Percentiles rank a stretch among this genome's conserved stretches.
These are phyloP conservation scores for Tromatobia lineatoria DNA, from an alignment of 2,888 invertebrate genomes.

Conservation along the genomic window DNA sequence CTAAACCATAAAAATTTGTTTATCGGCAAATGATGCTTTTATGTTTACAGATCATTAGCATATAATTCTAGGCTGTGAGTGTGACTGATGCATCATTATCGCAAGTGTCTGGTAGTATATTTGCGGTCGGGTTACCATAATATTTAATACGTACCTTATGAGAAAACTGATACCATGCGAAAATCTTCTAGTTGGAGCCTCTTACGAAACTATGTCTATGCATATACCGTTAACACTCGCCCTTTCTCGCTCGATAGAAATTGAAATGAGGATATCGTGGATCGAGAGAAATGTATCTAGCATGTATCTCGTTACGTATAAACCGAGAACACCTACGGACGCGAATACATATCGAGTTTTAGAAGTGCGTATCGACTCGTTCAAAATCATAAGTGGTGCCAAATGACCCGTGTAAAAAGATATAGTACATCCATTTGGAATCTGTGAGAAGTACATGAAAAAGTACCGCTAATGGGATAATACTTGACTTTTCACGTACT, in stretches of 20 bases:
- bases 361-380: conserved; percentile 1
- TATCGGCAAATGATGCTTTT: background rate
- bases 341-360: conserved; percentile 61
- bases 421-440: too few species aligned
- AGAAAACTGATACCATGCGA: conserved; percentile 16
- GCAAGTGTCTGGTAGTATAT: background rate
- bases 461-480: too few species aligned
- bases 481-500: too few species aligned
- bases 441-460: too few species aligned
- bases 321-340: conserved; percentile 28
- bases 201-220: conserved; percentile 50
- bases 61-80: conserved; percentile 19
- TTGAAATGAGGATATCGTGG: conserved; percentile 9
- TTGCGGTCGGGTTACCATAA: background rate
- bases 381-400: conserved; percentile 10
- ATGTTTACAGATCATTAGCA: conserved; percentile 9
- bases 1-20: background rate
- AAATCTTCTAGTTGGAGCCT: conserved; percentile 36
- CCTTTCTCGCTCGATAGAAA: conserved; percentile 17
- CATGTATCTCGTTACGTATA: conserved; percentile 57
- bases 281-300: background rate
- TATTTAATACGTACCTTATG: conserved; percentile 34
- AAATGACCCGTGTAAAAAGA: too few species aligned
- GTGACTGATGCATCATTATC: background rate
- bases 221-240: conserved; percentile 20